Conservation (phyloP, 2,113 vertebrate genomes). For the Eclectus roratus region DNA sequence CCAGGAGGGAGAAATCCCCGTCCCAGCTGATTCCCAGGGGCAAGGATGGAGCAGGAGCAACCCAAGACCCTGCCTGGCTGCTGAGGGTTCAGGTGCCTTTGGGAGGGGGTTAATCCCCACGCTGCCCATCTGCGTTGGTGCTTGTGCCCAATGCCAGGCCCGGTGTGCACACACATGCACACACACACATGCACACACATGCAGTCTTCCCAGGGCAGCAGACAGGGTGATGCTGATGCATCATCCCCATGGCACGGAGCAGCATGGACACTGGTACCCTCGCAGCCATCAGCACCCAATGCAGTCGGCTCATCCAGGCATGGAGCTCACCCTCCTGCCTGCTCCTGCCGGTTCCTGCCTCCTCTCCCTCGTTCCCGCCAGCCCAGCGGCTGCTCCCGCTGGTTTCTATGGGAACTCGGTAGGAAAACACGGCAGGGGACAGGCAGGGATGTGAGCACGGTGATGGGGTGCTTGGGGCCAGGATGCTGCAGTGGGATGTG, state of each 20-base stretch:
- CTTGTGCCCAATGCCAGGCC: neutral
- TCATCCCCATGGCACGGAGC: accelerated
- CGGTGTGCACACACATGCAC: neutral
- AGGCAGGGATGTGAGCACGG: neutral
- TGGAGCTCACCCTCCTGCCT: neutral
- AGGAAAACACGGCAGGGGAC: constrained; percentile 36
- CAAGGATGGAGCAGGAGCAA: neutral
- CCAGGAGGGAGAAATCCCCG: neutral
- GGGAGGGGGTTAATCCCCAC: neutral
- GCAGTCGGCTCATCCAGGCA: accelerated
- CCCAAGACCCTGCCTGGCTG: neutral
- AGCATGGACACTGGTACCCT: neutral
- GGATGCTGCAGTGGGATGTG: neutral
- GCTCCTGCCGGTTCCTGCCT: neutral
- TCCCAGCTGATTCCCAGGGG: neutral
- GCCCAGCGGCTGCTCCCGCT: constrained; percentile 44
- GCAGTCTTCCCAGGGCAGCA: neutral
- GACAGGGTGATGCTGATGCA: accelerated
- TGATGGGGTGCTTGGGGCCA: neutral
- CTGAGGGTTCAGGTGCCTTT: neutral
- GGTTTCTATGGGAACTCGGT: constrained; percentile 75
- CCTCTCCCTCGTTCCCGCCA: constrained; percentile 1
- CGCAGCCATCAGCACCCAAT: accelerated
- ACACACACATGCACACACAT: accelerated
- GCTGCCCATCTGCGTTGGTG: neutral